Evolutionary conservation across 2,888 invertebrate genomes (phyloP), one percentile per base, ranked within the genome.

Genomic region (Choreutis nemorana): DNA sequence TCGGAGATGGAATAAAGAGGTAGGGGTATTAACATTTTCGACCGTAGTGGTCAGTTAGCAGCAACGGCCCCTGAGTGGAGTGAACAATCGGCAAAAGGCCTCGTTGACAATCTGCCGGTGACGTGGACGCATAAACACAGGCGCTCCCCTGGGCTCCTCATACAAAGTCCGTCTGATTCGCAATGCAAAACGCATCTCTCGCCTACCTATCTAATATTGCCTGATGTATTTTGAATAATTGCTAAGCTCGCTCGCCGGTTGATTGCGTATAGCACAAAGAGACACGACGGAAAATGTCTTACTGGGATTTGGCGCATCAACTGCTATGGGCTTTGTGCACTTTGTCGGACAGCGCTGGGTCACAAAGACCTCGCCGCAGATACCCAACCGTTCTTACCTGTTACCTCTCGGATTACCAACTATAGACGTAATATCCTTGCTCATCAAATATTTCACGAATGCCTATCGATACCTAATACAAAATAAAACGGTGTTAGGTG

Each of bases 171-270:
- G 55, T 52, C 68, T 66, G 71, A 73, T 77, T 71, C 77, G 56
- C 65, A 77, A 75, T 75, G 73, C 75, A 73, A 73, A 75, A 75
- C 70, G 73, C 66, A 65, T 66, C 62, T 63, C 55, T 55, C 61
- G 56, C 60, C 58, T 63, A 66, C 68, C 70, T 73, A 75, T 75
- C 73, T 77, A 77, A 77, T 73, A 75, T 70, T 65, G 71, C 60
- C 57, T 59, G 64, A 70, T 72, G 75, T 73, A 72, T 75, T 77
- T 72, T 75, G 77, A 75, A 78, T 77, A 75, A 75, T 77, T 78
- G 71, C 64, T 56, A 59, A 48, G 56, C 50, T 57, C 42, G 52
- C 55, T 9, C 40, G 40, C 50, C 31, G 50, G 60, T 59, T 67
- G 71, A 68, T 68, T 70, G 71, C 63, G 54, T 48, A 48, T 52